phyloP scores from a whole-genome alignment of 2,797 vertebrate genomes.

The Gymnocypris eckloni region DNA sequence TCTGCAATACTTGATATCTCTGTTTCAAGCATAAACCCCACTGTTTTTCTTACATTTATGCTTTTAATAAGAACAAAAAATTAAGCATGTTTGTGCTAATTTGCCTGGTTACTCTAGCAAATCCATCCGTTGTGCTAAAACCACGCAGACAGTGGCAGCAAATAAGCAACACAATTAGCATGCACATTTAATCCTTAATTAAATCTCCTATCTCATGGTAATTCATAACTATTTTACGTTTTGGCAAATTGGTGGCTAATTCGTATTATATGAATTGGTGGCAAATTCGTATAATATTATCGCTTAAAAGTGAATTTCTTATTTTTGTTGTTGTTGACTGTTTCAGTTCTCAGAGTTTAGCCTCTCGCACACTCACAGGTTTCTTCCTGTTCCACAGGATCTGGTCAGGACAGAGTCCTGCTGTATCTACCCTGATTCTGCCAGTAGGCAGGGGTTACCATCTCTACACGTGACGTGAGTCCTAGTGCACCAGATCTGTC shows the following conservation, averaged over 20 bases:
- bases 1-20: not conserved
- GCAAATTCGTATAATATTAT: not conserved
- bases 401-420: not conserved
- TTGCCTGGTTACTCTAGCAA: not conserved
- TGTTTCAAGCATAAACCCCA: not conserved
- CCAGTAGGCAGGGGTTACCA: slow-evolving; percentile 27
- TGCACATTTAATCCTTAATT: not conserved
- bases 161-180: not conserved
- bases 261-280: not conserved
- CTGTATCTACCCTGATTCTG: slow-evolving; percentile 13
- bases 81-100: not conserved
- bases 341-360: not conserved
- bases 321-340: not conserved
- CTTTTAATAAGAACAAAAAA: not conserved
- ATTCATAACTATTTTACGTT: not conserved
- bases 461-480: slow-evolving; percentile 33
- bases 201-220: not conserved
- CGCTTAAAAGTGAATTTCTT: not conserved
- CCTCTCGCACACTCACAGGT: not conserved
- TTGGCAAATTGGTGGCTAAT: not conserved
- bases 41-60: not conserved
- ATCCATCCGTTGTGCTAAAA: not conserved
- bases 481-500: slow-evolving; percentile 55
- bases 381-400: not conserved
- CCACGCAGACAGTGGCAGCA: not conserved